phyloP scores from a whole-genome alignment of 2,888 invertebrate species.

The Apodemia zela region DNA sequence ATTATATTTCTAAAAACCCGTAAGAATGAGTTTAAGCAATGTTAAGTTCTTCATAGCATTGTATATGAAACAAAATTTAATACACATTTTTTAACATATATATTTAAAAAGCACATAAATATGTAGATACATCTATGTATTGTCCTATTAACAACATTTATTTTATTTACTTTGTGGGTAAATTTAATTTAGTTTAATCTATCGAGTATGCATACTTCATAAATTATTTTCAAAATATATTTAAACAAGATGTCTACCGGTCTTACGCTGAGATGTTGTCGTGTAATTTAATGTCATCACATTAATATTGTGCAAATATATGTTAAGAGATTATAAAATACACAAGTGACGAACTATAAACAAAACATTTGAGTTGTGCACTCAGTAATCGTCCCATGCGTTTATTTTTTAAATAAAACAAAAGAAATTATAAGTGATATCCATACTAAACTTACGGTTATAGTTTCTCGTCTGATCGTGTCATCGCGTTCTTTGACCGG shows the following conservation, averaged over 20 bases:
- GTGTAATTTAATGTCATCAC: not conserved
- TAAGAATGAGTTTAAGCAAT: too few relatives aligned
- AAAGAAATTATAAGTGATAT: not conserved
- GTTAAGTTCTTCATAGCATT: too few relatives aligned
- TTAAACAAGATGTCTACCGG: constrained; percentile 4
- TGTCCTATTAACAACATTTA: too few relatives aligned
- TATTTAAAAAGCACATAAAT: too few relatives aligned
- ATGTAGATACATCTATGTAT: too few relatives aligned
- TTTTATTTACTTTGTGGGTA: too few relatives aligned
- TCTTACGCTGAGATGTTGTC: not conserved
- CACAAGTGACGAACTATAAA: not conserved
- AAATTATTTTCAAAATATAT: not conserved
- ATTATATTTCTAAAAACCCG: too few relatives aligned
- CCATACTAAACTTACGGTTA: constrained; percentile 50
- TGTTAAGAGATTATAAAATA: not conserved
- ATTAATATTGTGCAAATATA: constrained; percentile 1
- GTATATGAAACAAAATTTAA: too few relatives aligned
- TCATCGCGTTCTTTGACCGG: constrained; percentile 36
- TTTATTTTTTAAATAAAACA: not conserved
- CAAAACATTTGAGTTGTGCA: not conserved
- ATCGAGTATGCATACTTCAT: too few relatives aligned
- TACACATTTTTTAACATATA: too few relatives aligned
- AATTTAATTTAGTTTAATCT: too few relatives aligned
- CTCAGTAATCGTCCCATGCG: not conserved
- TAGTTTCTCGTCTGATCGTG: constrained; percentile 53